Conservation (phyloP, 1,140 invertebrate genomes). For the Drosophila tristis region DNA sequence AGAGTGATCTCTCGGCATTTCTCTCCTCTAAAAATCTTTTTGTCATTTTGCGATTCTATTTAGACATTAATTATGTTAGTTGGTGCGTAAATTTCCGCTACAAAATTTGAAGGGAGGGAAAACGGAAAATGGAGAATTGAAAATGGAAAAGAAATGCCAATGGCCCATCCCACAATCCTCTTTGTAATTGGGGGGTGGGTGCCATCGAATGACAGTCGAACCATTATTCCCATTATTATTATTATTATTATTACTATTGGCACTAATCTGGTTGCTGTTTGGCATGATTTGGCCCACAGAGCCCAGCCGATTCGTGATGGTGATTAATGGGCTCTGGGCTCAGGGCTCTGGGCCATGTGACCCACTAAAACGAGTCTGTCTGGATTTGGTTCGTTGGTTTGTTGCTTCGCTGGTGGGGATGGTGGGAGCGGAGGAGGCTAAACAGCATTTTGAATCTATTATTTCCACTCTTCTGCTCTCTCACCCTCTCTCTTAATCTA, state of each 20-base stretch:
- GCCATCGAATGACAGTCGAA: constrained; percentile 49
- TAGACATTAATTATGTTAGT: constrained; percentile 60
- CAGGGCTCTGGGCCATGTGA: no score
- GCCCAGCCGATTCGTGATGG: constrained; percentile 72
- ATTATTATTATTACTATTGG: constrained; percentile 56
- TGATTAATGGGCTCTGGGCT: constrained; percentile 63
- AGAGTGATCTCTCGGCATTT: neutral
- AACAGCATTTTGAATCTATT: constrained; percentile 50
- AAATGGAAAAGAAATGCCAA: neutral
- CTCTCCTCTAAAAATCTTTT: constrained; percentile 17
- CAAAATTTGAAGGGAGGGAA: constrained; percentile 17
- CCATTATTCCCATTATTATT: constrained; percentile 33
- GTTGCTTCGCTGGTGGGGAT: constrained; percentile 7
- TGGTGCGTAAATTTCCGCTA: constrained; percentile 58
- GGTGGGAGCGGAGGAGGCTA: no score
- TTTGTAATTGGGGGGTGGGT: constrained; percentile 19
- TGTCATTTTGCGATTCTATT: constrained; percentile 49
- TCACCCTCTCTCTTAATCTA: constrained; percentile 59
- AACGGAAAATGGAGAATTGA: constrained; percentile 13
- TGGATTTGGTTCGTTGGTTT: constrained; percentile 13
- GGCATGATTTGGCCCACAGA: constrained; percentile 49
- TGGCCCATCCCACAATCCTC: neutral
- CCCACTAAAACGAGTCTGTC: no score
- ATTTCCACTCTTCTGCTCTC: constrained; percentile 13
- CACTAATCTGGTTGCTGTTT: constrained; percentile 70